Evolutionary conservation across 1,140 invertebrate genomes (phyloP), one percentile per base, ranked within the genome.

Genomic region (Drosophila ananassae): DNA sequence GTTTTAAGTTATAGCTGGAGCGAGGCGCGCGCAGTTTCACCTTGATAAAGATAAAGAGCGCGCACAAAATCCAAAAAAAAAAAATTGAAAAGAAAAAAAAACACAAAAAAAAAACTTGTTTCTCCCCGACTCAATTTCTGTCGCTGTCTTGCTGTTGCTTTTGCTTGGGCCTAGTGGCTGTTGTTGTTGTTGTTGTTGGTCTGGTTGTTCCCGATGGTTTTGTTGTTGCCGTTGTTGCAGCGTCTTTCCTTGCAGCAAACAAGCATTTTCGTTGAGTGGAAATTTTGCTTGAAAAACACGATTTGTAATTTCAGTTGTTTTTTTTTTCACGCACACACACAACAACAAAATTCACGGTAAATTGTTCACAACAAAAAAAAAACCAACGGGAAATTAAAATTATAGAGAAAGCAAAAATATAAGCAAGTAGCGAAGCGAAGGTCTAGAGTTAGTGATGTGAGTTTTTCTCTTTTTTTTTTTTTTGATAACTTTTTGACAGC

Each of bases 351-450:
- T 68, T 34, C 72, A 76, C 64, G 60, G 55, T 60, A 79, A 89
- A 75, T 61, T 89, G 79, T 82, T 87, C 78, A 87, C 76, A 82
- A 89, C 76, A 85, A 81, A 87, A 76, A 55, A 76, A 76, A 76
- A 76, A 60, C 57, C 51, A 71, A 60, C 51, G 67, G 51, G 76
- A 83, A 83, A 87, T 76, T 75, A 89, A 87, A 87, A 44, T 12
- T 6, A 44, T 87, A 89, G 82, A 89, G 82, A 87, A 87, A 87
- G 79, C 79, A 82, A 81, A 37, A 37, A 37, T 37, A 37, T 37
- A 37, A 37, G 34, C 34, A 37, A 37, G 34, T 37, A 37, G 34
- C 34, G 34, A 37, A 37, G 34, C 34, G 34, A 37, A 37, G 34
- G 34, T 12, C 34, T 37, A 37, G 34, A 37, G 34, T 37, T 37